Base-by-base conservation (phyloP, 1,140 invertebrate genomes). In the Drosophila funebris region DNA sequence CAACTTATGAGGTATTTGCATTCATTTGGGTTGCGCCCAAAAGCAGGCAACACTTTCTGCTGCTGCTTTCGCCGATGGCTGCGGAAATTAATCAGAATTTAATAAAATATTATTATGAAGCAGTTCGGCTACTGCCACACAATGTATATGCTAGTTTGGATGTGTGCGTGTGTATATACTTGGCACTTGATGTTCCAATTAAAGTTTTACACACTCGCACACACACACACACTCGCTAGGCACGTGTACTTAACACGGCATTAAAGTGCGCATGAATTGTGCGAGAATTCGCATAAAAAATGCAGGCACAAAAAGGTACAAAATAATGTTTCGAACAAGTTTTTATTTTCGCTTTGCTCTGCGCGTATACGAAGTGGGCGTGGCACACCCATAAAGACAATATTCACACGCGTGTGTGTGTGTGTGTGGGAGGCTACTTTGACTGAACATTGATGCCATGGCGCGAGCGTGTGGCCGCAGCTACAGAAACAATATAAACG, bases 21-120 rank as follows among this genome's bases (percentile, higher is more conserved):
- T 52, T 20, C n/a, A 36, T 66, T 22, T 52, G 29, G 14, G 18
- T 18, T 46, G 61, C 64, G 74, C 82, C 82, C 33, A 56, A 74
- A 79, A 85, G 81, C 64, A 71, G 46, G 81, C 81, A 77, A 63
- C 63, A 72, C 36, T 73, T 76, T 72, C 9, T 36, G n/a, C 5
- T 31, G 33, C 50, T 39, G 36, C 64, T 66, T 63, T 6, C 41
- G 72, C 54, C 43, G 53, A 60, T 46, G 58, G 71, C 69, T 44
- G 33, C 20, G 54, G 52, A 87, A 85, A 85, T 85, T 85, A 85
- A 85, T 85, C 82, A 87, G 61, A 84, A 87, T 87, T 85, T 85
- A 85, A 85, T 85, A 87, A 85, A 87, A 87, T 87, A 87, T 85
- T 87, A 87, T 85, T 87, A 85, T 85, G 78, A 66, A 72, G 60